phyloP scores from a whole-genome alignment of 2,797 vertebrate genomes.

The Acanthurus lineatus region DNA sequence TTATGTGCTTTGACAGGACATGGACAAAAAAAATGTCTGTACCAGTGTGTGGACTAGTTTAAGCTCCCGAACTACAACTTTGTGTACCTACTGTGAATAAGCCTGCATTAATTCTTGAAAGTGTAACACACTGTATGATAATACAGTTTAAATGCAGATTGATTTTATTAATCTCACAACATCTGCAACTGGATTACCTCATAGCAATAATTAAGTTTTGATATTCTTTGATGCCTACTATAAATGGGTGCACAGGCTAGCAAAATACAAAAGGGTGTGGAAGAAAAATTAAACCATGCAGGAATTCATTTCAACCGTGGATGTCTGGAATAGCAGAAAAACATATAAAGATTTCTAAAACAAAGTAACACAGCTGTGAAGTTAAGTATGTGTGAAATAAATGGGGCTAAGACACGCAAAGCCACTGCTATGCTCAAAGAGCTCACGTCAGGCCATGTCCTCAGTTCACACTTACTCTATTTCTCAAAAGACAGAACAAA shows the following conservation, averaged over 20 bases:
- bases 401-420: background rate
- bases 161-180: too few relatives aligned
- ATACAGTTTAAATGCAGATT: constrained; percentile 13
- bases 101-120: too few relatives aligned
- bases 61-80: too few relatives aligned
- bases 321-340: background rate
- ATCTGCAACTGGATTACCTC: background rate
- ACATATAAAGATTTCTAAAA: background rate
- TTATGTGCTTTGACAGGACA: constrained; percentile 3
- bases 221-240: too few relatives aligned
- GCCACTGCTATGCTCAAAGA: background rate
- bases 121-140: background rate
- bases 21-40: background rate
- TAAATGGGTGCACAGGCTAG: constrained; percentile 2
- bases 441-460: constrained; percentile 20
- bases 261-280: background rate
- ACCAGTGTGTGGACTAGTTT: too few relatives aligned
- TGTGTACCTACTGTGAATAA: background rate
- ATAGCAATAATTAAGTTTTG: constrained; percentile 3
- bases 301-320: background rate
- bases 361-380: background rate
- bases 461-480: constrained; percentile 43
- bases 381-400: background rate
- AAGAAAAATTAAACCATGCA: too few relatives aligned
- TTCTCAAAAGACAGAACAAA: too few relatives aligned